phyloP scores from a whole-genome alignment of 2,888 invertebrate genomes.

The Yponomeuta cagnagella region DNA sequence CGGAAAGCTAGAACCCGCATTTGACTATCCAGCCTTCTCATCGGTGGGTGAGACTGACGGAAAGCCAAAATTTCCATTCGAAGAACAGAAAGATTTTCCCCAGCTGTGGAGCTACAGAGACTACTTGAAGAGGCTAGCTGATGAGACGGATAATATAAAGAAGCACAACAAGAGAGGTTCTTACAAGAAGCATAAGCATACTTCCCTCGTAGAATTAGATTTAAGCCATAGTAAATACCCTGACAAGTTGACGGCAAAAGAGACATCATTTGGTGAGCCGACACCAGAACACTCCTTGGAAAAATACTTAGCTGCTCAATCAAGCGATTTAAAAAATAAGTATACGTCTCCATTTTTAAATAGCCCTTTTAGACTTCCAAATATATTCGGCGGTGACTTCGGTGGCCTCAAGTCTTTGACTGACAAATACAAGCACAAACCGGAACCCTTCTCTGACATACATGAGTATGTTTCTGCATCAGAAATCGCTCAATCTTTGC shows the following conservation, averaged over 20 bases:
- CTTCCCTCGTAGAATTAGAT: slow-evolving; percentile 16
- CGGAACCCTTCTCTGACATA: slow-evolving; percentile 9
- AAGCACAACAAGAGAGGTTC: neutral
- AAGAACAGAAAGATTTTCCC: slow-evolving; percentile 7
- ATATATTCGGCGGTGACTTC: slow-evolving; percentile 24
- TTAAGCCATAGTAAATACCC: slow-evolving; percentile 16
- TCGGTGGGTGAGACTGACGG: neutral
- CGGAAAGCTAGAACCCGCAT: slow-evolving; percentile 31
- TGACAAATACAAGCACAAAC: neutral
- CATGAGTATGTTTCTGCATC: slow-evolving; percentile 40
- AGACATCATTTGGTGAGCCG: slow-evolving; percentile 1
- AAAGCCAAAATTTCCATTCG: slow-evolving; percentile 7
- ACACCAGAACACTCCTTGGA: slow-evolving; percentile 37
- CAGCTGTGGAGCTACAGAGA: slow-evolving; percentile 7
- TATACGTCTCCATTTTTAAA: slow-evolving; percentile 18
- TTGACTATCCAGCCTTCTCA: slow-evolving; percentile 11
- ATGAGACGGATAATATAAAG: slow-evolving; percentile 2
- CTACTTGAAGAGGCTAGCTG: slow-evolving; percentile 11
- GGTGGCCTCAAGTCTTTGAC: slow-evolving; percentile 8
- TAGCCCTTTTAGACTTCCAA: slow-evolving; percentile 18
- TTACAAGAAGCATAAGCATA: slow-evolving; percentile 8
- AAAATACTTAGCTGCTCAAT: slow-evolving; percentile 43
- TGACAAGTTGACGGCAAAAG: slow-evolving; percentile 8
- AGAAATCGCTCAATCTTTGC: slow-evolving; percentile 25
- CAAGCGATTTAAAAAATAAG: slow-evolving; percentile 48